Conservation (phyloP, 2,113 vertebrate species). For the Pomatorhinus ruficollis region DNA sequence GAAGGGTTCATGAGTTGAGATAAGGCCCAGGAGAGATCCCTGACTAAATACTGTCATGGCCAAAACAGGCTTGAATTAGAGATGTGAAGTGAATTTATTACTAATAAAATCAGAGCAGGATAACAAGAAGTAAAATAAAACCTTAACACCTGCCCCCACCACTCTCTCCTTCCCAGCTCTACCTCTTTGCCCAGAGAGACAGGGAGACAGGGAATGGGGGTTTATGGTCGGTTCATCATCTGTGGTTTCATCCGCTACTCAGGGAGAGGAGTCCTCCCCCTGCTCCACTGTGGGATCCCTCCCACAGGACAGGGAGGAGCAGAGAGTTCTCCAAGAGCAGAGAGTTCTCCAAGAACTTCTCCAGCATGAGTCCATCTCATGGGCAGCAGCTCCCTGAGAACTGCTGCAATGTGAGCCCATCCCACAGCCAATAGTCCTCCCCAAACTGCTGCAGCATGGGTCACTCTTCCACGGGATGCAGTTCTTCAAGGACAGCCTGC, state of each 20-base stretch:
- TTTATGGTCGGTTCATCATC: background rate
- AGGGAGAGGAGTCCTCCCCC: background rate
- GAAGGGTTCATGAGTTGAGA: background rate
- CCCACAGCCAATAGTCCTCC: background rate
- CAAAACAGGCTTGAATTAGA: background rate
- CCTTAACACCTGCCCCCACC: background rate
- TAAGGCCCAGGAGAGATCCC: too few relatives aligned
- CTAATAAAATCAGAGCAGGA: background rate
- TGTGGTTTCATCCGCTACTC: background rate
- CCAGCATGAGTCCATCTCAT: background rate
- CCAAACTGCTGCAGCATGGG: background rate
- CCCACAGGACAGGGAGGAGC: background rate
- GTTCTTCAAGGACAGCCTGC: background rate
- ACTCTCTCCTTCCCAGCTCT: background rate
- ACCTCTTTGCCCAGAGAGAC: background rate
- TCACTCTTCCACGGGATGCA: background rate
- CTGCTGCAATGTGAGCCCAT: background rate
- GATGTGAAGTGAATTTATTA: background rate
- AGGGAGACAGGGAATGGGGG: background rate
- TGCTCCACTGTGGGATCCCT: accelerated
- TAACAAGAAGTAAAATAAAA: background rate
- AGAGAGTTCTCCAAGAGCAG: background rate
- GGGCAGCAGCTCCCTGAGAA: background rate
- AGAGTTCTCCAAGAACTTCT: background rate
- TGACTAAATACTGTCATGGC: background rate